Conservation (phyloP, 2,113 vertebrate genomes). For the Pseudorectes ferrugineus region DNA sequence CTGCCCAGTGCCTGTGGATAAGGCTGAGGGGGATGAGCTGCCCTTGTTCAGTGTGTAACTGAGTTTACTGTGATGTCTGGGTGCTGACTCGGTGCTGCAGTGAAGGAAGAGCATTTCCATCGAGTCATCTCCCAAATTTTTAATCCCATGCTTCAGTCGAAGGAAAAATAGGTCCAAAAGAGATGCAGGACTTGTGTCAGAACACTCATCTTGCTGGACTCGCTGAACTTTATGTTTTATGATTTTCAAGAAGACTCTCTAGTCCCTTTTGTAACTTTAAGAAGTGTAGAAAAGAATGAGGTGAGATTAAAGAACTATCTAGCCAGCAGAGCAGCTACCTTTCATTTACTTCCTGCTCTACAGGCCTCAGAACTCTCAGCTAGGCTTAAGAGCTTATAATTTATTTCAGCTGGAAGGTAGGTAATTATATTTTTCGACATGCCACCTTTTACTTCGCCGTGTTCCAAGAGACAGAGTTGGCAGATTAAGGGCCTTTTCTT, state of each 20-base stretch:
- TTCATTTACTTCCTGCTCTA: not conserved
- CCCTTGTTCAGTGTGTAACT: not conserved
- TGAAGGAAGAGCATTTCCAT: not conserved
- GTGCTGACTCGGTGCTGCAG: not conserved
- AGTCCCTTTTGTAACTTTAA: not conserved
- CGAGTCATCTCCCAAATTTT: not conserved
- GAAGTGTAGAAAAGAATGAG: not conserved
- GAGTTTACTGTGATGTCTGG: not conserved
- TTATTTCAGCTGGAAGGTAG: slow-evolving; percentile 42
- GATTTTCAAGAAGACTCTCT: not conserved
- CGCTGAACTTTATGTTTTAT: not conserved
- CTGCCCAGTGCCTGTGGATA: not conserved
- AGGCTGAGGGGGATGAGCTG: not conserved
- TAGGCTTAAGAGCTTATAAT: not conserved
- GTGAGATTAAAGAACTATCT: not conserved
- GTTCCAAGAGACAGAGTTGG: not conserved
- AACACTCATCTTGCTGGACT: not conserved
- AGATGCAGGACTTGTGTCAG: not conserved
- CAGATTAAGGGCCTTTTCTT: not conserved
- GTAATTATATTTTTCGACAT: not conserved
- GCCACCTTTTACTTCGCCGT: not conserved
- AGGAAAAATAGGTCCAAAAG: not conserved
- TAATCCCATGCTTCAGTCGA: not conserved
- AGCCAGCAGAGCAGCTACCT: not conserved
- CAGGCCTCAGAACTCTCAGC: not conserved